Evolutionary conservation across 2,888 invertebrate genomes (phyloP).

Genomic region (Idaea aversata): DNA sequence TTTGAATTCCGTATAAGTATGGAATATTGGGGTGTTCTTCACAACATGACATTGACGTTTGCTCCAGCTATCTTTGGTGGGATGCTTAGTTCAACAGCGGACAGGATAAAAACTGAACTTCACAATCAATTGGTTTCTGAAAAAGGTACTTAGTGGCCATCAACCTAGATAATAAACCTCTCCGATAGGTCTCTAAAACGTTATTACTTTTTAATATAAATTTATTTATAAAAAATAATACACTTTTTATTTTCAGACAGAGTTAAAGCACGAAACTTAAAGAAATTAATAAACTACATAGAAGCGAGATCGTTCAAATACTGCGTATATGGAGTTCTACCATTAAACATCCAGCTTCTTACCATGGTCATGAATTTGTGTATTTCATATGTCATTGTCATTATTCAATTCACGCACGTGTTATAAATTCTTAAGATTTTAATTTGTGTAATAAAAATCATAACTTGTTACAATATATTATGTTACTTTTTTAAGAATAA

Average conservation of each 20-base stretch:
- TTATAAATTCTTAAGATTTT: background rate
- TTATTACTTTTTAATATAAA: background rate
- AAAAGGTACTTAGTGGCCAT: background rate
- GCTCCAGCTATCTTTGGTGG: slow-evolving; percentile 13
- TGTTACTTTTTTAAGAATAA: no score
- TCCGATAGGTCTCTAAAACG: background rate
- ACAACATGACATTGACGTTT: background rate
- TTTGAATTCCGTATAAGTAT: background rate
- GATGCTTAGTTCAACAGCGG: slow-evolving; percentile 10
- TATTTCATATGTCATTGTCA: slow-evolving; percentile 30
- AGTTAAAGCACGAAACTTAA: slow-evolving; percentile 2
- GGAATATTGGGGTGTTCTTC: background rate
- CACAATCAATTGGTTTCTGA: slow-evolving; percentile 10
- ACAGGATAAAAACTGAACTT: slow-evolving; percentile 11
- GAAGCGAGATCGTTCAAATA: slow-evolving; percentile 23
- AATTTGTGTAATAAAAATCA: no score
- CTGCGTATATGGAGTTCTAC: slow-evolving; percentile 23
- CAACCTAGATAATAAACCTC: background rate
- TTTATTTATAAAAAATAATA: background rate
- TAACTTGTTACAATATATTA: no score
- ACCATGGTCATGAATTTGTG: slow-evolving; percentile 23
- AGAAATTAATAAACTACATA: slow-evolving; percentile 23
- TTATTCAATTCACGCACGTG: slow-evolving; percentile 28
- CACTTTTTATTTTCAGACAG: slow-evolving; percentile 13
- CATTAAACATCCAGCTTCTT: slow-evolving; percentile 27